phyloP scores from a whole-genome alignment of 1,140 invertebrate species.

The Gryon sp. region DNA sequence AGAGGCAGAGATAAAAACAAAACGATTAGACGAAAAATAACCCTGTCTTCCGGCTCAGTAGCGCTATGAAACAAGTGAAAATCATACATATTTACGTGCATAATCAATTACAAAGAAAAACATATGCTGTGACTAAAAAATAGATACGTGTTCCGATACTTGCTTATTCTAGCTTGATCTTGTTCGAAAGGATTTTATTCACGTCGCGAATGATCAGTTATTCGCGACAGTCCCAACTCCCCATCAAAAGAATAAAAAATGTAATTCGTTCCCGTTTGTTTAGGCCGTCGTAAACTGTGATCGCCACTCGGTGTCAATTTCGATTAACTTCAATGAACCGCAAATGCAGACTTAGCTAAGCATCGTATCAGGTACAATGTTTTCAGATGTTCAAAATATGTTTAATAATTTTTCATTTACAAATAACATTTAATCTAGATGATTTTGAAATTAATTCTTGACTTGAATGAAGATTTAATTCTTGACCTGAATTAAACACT shows the following conservation, averaged over 20 bases:
- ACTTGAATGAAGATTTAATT: no score
- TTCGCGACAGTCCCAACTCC: not conserved
- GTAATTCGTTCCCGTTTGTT: constrained; percentile 8
- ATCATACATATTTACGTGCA: constrained; percentile 67
- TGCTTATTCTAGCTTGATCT: constrained; percentile 59
- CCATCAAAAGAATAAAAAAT: no score
- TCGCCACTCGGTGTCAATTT: constrained; percentile 32
- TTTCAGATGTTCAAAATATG: not conserved
- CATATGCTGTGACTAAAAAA: constrained; percentile 72
- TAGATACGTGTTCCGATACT: constrained; percentile 64
- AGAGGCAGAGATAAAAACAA: constrained; percentile 60
- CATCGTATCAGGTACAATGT: constrained; percentile 8
- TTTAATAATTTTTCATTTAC: no score
- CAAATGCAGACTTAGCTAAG: not conserved
- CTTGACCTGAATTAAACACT: no score
- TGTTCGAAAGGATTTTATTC: constrained; percentile 30
- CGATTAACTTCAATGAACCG: not conserved
- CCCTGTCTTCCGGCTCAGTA: constrained; percentile 75
- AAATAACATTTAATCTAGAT: no score
- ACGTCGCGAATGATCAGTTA: not conserved
- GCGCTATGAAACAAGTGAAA: constrained; percentile 66
- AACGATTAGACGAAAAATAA: constrained; percentile 65
- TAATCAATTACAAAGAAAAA: constrained; percentile 71
- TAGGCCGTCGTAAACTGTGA: constrained; percentile 29
- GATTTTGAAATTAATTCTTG: no score